Conservation (phyloP, 2,113 vertebrate species). For the Zingel zingel region DNA sequence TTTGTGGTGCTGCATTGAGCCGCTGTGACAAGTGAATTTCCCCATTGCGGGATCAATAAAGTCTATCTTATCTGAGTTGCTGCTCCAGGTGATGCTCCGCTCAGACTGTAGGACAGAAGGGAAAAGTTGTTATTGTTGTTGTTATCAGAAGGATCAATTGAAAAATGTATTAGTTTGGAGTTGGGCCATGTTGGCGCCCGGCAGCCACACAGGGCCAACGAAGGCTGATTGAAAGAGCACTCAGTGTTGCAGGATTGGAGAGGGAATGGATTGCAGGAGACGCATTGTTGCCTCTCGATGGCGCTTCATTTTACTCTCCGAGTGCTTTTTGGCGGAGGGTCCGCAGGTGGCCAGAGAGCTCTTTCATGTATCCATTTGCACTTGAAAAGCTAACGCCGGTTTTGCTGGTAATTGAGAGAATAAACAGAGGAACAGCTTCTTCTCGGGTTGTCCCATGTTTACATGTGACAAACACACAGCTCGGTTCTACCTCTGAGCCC, state of each 20-base stretch:
- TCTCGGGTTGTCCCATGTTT: neutral
- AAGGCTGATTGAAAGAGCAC: constrained; percentile 58
- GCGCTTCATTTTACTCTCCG: constrained; percentile 25
- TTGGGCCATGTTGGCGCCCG: constrained; percentile 43
- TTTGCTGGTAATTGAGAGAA: constrained; percentile 23
- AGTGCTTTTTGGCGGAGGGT: constrained; percentile 26
- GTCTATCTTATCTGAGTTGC: neutral
- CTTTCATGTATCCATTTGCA: constrained; percentile 29
- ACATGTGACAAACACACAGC: neutral
- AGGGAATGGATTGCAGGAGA: constrained; percentile 42
- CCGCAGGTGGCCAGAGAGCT: constrained; percentile 13
- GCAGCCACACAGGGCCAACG: constrained; percentile 5
- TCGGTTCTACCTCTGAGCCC: neutral
- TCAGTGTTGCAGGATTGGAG: constrained; percentile 24
- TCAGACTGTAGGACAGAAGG: constrained; percentile 6
- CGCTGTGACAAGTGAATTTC: too few species aligned
- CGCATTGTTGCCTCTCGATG: constrained; percentile 30
- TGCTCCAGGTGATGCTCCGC: constrained; percentile 10
- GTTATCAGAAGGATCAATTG: constrained; percentile 57
- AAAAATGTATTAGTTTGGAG: constrained; percentile 70
- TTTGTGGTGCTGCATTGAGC: too few species aligned
- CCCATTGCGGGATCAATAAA: too few species aligned
- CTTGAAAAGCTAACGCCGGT: constrained; percentile 27
- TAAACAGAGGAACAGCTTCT: neutral
- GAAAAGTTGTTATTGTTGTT: constrained; percentile 6